Evolutionary conservation across 2,888 invertebrate species (phyloP).

Genomic region (Capitulum mitella): DNA sequence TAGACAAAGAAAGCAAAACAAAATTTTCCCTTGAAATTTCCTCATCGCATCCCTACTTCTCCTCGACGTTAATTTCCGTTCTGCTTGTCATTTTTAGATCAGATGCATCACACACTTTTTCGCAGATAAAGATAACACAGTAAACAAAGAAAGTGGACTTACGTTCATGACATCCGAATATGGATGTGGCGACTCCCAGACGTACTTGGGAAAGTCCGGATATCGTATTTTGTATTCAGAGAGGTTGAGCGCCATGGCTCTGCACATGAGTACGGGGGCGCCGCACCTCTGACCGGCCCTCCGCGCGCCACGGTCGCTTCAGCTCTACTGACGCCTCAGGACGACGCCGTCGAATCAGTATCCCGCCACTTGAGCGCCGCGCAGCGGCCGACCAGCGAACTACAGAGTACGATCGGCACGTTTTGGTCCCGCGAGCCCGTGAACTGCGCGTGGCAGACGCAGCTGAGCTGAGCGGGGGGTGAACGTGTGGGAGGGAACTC

Average conservation of each 20-base stretch:
- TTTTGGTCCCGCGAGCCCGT: too few species aligned
- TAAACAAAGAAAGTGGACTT: too few species aligned
- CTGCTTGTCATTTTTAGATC: too few species aligned
- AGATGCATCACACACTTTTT: too few species aligned
- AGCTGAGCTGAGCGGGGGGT: too few species aligned
- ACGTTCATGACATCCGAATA: background rate
- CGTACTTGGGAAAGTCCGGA: conserved; percentile 7
- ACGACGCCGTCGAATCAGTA: background rate
- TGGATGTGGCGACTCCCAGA: background rate
- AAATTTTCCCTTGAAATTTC: too few species aligned
- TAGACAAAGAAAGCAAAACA: background rate
- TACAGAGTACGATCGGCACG: too few species aligned
- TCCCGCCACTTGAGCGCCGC: background rate
- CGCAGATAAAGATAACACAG: too few species aligned
- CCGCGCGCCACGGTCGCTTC: background rate
- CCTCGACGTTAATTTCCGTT: background rate
- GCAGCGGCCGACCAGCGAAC: background rate
- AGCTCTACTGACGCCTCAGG: background rate
- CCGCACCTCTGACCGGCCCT: background rate
- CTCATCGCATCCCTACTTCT: too few species aligned
- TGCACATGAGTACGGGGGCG: background rate
- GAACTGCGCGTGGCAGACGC: too few species aligned
- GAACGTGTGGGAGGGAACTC: too few species aligned
- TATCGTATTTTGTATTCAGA: conserved; percentile 13
- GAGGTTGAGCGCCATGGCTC: conserved; percentile 10